Evolutionary conservation across 1,140 invertebrate species (phyloP), one percentile per base, ranked within the genome.

Genomic region (Drosophila busckii): DNA sequence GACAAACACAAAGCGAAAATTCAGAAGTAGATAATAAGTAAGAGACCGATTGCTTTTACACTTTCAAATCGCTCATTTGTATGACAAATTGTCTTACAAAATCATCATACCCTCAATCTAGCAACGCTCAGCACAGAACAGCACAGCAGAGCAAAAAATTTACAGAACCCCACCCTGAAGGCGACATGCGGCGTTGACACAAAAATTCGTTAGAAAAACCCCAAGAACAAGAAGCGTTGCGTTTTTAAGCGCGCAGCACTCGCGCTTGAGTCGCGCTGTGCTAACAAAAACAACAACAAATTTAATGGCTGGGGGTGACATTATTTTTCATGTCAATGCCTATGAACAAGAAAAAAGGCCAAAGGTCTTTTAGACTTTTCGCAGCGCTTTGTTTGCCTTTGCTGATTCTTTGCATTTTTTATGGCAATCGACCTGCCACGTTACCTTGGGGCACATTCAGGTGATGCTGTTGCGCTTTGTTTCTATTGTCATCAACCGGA

Each of bases 401-500:
- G 83, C 70, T 80, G 69, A 85, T 82, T 83, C 76, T 70, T 82
- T 76, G 76, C 70, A 70, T 83, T 67, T 83, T 65, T 80, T 34
- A 80, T 73, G 23, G 34, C 49, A 69, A 41, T 37, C 61, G 35
- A 22, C 32, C 60, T n/a, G n/a, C 20, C 22, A 10, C 13, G 37
- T 35, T 8, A 38, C 73, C 64, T 68, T 35, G 25, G 49, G 70
- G 73, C 58, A n/a, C n/a, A n/a, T n/a, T n/a, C 73, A 73, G 68
- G 73, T 80, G 73, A 40, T 26, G 40, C 60, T 82, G 58, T 54
- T 50, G 61, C 78, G 76, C 58, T 67, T 82, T 82, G 70, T 82
- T 84, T 76, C 76, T 85, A 84, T 86, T 86, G 84, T 86, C 84
- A 86, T 86, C 84, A 86, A 71, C 62, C 75, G 71, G 82, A 86